These are phyloP conservation scores for Metallyticus violacea DNA, from an alignment of 2,888 invertebrate genomes.

Conservation along the genomic window DNA sequence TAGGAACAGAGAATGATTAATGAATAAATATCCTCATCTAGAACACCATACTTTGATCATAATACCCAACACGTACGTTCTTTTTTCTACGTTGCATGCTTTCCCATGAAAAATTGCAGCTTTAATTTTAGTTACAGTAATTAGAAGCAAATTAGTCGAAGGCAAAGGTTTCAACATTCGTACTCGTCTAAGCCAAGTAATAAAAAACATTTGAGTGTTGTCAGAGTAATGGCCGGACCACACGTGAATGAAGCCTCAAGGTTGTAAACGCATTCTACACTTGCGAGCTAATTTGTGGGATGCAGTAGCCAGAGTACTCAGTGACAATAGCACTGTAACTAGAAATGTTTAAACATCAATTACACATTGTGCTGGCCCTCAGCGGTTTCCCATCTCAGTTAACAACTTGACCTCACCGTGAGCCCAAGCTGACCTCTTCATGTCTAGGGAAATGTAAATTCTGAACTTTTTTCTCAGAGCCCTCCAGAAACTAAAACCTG, in stretches of 20 bases:
- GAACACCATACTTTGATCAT: too few relatives aligned
- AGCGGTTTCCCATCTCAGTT: background rate
- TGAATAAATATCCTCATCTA: too few relatives aligned
- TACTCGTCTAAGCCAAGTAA: too few relatives aligned
- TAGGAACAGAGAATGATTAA: too few relatives aligned
- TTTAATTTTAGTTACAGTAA: too few relatives aligned
- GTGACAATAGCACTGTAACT: background rate
- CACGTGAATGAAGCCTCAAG: background rate
- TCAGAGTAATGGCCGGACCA: background rate
- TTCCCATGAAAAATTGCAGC: too few relatives aligned
- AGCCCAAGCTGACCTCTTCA: background rate
- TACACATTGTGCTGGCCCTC: background rate
- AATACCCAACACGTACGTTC: too few relatives aligned
- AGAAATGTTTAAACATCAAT: background rate
- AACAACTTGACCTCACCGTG: background rate
- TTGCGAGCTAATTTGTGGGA: background rate
- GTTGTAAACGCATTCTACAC: background rate
- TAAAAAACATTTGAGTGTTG: too few relatives aligned
- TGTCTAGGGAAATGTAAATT: background rate
- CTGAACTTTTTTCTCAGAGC: background rate
- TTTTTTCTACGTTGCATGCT: too few relatives aligned
- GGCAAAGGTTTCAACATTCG: too few relatives aligned
- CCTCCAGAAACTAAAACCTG: constrained; percentile 5
- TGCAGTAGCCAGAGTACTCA: background rate
- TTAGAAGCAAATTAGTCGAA: background rate